These are phyloP conservation scores for Pantherophis vulpinus DNA, from an alignment of 2,797 vertebrate genomes.

Conservation along the genomic window DNA sequence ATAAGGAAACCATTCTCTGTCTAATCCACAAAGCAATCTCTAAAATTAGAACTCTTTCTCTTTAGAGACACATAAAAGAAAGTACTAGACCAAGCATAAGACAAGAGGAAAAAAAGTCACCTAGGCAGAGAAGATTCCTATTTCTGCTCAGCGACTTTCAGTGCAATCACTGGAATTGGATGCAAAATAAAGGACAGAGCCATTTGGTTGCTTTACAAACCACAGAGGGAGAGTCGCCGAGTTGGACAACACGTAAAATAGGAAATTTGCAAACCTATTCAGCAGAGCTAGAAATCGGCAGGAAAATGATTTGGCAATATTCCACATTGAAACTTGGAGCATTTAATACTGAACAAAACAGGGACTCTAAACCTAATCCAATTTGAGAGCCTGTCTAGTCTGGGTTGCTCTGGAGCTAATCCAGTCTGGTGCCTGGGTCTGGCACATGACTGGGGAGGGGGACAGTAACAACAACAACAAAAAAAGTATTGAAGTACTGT, in stretches of 20 bases:
- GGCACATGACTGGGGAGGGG: background rate
- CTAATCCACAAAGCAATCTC: constrained; percentile 15
- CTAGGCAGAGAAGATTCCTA: background rate
- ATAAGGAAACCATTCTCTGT: constrained; percentile 6
- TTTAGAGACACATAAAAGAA: constrained; percentile 34
- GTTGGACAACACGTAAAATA: background rate
- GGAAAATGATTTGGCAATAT: background rate
- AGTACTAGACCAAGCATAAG: constrained; percentile 4
- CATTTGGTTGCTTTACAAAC: rapidly evolving
- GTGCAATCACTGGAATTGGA: background rate
- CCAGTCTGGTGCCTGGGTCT: background rate
- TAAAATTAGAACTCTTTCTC: constrained; percentile 43
- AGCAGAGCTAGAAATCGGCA: background rate
- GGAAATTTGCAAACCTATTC: background rate
- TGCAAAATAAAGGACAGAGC: background rate
- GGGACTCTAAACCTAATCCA: background rate
- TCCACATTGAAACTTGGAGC: constrained; percentile 21
- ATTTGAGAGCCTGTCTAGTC: background rate
- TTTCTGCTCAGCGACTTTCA: constrained; percentile 19
- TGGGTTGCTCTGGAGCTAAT: background rate
- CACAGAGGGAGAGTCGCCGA: background rate
- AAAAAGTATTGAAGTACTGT: background rate
- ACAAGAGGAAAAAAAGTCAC: background rate
- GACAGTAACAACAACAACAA: background rate
- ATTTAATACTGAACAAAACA: background rate